phyloP scores from a whole-genome alignment of 1,140 invertebrate species.

The Kradibia gibbosae region DNA sequence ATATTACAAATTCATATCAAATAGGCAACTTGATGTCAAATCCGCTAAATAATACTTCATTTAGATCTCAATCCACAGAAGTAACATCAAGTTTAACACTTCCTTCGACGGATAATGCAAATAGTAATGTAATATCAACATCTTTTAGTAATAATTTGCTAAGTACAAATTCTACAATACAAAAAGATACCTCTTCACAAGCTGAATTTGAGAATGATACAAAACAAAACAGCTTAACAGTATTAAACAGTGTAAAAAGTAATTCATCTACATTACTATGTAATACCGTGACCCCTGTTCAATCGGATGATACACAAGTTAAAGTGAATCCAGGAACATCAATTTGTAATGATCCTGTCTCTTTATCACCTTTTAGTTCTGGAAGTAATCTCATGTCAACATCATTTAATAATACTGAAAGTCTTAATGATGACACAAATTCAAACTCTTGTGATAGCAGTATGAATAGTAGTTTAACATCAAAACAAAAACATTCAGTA shows the following conservation, averaged over 20 bases:
- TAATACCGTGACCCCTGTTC: neutral
- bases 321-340: conserved; percentile 20
- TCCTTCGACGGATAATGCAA: conserved; percentile 54
- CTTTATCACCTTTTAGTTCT: conserved; percentile 58
- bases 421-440: conserved; percentile 49
- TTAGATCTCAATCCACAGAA: conserved; percentile 53
- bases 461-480: conserved; percentile 39
- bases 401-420: conserved; percentile 64
- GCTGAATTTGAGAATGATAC: conserved; percentile 23
- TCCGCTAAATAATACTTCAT: conserved; percentile 27
- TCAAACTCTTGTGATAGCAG: conserved; percentile 42
- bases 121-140: conserved; percentile 63
- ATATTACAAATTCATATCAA: conserved; percentile 48
- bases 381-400: conserved; percentile 66
- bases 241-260: conserved; percentile 11
- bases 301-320: conserved; percentile 10
- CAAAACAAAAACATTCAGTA: conserved; percentile 55
- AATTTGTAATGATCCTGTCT: conserved; percentile 32
- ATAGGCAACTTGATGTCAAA: conserved; percentile 10
- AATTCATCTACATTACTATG: neutral
- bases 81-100: conserved; percentile 51
- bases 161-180: conserved; percentile 48
- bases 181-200: conserved; percentile 45
- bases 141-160: conserved; percentile 60
- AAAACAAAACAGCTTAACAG: conserved; percentile 24